Percentiles rank a stretch among this genome's conserved stretches.
These are phyloP conservation scores for Megaptera novaeangliae DNA, from an alignment of 2,113 vertebrate genomes.

Conservation along the genomic window DNA sequence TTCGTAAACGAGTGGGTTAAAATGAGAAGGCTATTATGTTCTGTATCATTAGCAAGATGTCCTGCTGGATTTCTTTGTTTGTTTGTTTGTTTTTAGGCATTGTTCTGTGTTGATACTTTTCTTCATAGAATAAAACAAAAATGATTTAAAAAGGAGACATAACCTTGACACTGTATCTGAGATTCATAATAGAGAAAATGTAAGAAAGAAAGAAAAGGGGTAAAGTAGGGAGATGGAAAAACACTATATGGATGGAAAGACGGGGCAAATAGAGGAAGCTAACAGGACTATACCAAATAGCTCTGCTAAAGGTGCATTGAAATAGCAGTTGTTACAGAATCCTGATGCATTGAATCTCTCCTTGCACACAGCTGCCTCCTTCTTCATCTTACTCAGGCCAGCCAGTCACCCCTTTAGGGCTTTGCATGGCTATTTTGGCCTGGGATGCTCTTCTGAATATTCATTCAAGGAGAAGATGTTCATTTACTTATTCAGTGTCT, in stretches of 20 bases:
- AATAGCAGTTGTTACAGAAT: background rate
- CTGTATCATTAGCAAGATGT: background rate
- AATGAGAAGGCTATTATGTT: background rate
- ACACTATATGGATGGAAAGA: background rate
- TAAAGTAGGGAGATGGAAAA: background rate
- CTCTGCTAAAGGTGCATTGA: background rate
- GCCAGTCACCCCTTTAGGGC: background rate
- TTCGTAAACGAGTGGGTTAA: background rate
- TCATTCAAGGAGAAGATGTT: background rate
- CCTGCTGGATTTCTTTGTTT: background rate
- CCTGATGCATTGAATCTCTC: fast-evolving
- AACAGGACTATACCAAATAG: background rate
- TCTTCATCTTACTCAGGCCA: background rate
- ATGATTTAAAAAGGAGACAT: background rate
- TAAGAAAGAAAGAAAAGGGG: background rate
- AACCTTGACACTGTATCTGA: background rate
- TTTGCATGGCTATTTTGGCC: background rate
- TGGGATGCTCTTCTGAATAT: background rate
- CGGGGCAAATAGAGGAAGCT: background rate
- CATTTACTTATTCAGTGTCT: background rate
- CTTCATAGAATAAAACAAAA: background rate
- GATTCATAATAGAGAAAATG: background rate
- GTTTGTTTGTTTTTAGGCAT: background rate
- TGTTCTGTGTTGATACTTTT: background rate
- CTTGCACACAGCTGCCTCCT: background rate